Evolutionary conservation across 2,888 invertebrate genomes (phyloP), one percentile per base, ranked within the genome.

Genomic region (Drosophila aldrichi): DNA sequence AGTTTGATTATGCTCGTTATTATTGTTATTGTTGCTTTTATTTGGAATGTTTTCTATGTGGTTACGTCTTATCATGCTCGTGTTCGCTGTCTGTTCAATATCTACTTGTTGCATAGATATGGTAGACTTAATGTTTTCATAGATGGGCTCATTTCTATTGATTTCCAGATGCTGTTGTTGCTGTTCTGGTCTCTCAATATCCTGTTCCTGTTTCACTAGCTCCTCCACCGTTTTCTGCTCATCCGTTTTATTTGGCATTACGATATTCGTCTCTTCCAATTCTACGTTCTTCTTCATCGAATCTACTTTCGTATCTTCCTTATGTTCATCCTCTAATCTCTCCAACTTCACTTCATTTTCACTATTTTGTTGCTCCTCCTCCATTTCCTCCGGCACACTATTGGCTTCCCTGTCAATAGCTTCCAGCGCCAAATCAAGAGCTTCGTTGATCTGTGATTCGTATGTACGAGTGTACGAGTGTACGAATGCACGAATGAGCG

Each of bases 361-460:
- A 25, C 59, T 64, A n/a, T 68, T 59, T 14, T 55, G 49, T 43
- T 55, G 55, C 36, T 69, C 22, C 49, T 44, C 52, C 54, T 54
- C 51, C 46, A 48, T 41, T 57, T 75, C 64, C 40, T 77, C 69
- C 69, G 64, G 68, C 69, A 56, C 62, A 56, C 62, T 59, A 70
- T 58, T 76, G 65, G 65, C 66, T 71, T 91, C 92, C 41, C 94
- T 94, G 92, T 95, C 95, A 77, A 95, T 94, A 90, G 95, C 95
- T 93, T 94, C 94, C 90, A 95, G 94, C 83, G 95, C 95, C 90
- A 95, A 91, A 90, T 95, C 95, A 90, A 95, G 92, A 80, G 95
- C 95, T 92, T 95, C 95, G 91, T 95, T 93, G 68, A 95, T 95
- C 95, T 95, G 93, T 77, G 67, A 58, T 78, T 57, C 71, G 57